Evolutionary conservation across 1,140 invertebrate genomes (phyloP).

Genomic region (Chrysoperla carnea): DNA sequence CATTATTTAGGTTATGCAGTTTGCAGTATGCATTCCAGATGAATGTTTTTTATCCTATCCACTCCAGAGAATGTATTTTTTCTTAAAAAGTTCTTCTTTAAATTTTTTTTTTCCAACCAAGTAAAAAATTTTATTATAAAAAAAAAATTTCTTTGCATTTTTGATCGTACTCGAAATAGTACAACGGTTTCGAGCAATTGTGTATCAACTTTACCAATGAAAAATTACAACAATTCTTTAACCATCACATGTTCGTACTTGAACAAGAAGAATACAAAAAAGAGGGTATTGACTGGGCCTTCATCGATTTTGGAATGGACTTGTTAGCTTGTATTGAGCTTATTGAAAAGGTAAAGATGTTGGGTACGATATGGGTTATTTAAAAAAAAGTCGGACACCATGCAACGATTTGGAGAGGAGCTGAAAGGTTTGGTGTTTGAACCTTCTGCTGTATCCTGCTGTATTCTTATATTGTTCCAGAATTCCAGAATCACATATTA

Average conservation of each 20-base stretch:
- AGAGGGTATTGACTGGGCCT: slow-evolving; percentile 88
- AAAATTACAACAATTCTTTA: slow-evolving; percentile 96
- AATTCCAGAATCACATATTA: too few species aligned
- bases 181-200: slow-evolving; percentile 97
- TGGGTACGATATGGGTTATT: not conserved
- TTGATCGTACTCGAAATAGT: slow-evolving; percentile 35
- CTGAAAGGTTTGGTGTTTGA: not conserved
- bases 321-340: slow-evolving; percentile 91
- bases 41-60: too few species aligned
- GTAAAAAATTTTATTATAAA: too few species aligned
- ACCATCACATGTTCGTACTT: slow-evolving; percentile 96
- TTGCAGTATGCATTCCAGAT: too few species aligned
- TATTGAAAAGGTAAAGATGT: slow-evolving; percentile 79
- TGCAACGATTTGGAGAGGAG: too few species aligned
- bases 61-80: too few species aligned
- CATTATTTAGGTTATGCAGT: too few species aligned
- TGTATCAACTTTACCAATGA: slow-evolving; percentile 98
- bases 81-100: too few species aligned
- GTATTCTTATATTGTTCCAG: not conserved
- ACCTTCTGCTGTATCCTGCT: too few species aligned
- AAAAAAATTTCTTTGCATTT: not conserved
- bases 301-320: slow-evolving; percentile 98
- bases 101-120: too few species aligned
- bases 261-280: slow-evolving; percentile 96
- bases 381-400: too few species aligned